These are phyloP conservation scores for Acrocephalus arundinaceus DNA, from an alignment of 2,113 vertebrate genomes.

Conservation along the genomic window DNA sequence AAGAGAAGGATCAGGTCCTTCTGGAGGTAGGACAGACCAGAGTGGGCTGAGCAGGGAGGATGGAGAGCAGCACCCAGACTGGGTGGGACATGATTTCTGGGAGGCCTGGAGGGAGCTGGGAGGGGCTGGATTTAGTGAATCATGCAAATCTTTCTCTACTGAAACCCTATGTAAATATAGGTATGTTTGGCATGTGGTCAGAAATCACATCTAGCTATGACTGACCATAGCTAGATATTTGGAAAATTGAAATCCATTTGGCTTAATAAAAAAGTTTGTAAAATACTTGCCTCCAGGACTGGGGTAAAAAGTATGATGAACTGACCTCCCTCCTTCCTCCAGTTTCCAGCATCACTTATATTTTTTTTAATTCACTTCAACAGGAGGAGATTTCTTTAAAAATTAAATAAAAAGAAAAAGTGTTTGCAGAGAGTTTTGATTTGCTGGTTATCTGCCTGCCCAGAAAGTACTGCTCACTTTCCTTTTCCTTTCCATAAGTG, in stretches of 20 bases:
- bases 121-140: neutral
- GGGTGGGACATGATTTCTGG: neutral
- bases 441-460: neutral
- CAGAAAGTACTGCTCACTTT: constrained; percentile 21
- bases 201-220: neutral
- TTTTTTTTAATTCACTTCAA: neutral
- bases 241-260: neutral
- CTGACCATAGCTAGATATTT: neutral
- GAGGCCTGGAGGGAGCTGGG: neutral
- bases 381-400: neutral
- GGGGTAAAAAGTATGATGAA: neutral
- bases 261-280: neutral
- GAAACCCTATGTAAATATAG: neutral
- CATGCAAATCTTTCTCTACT: neutral
- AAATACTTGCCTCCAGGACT: neutral
- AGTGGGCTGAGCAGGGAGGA: neutral
- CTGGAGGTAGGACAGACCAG: neutral
- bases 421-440: neutral
- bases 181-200: neutral
- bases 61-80: neutral
- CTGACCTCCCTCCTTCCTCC: neutral
- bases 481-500: neutral
- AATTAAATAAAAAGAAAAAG: neutral
- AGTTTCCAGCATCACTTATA: neutral
- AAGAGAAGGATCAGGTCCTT: neutral